phyloP scores from a whole-genome alignment of 2,113 vertebrate species.

The Leucopsar rothschildi region DNA sequence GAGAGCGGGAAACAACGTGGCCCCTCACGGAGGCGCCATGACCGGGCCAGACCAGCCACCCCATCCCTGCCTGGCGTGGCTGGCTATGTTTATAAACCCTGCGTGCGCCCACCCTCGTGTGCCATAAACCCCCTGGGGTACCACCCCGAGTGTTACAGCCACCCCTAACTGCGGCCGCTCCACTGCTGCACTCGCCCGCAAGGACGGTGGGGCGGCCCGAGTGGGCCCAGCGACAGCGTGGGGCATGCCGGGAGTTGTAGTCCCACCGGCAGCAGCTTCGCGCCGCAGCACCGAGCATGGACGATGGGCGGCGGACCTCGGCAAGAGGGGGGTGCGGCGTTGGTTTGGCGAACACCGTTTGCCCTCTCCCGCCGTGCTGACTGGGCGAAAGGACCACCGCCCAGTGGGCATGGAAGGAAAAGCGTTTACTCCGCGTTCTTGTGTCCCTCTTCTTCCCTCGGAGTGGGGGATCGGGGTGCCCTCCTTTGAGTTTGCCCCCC shows the following conservation, averaged over 20 bases:
- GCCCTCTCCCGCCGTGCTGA: accelerated
- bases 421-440: accelerated
- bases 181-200: not conserved
- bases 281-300: not conserved
- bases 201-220: not conserved
- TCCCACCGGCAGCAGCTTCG: not conserved
- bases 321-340: accelerated
- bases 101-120: accelerated
- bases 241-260: slow-evolving; percentile 28
- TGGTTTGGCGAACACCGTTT: not conserved
- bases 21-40: not conserved
- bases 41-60: accelerated
- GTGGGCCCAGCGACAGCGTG: accelerated
- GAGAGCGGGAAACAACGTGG: not conserved
- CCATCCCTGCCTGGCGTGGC: too few relatives aligned
- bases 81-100: accelerated
- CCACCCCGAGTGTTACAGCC: accelerated
- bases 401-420: accelerated
- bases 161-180: accelerated
- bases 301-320: not conserved
- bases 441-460: not conserved
- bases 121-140: accelerated
- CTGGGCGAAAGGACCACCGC: accelerated
- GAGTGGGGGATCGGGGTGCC: accelerated
- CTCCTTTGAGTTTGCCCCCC: too few relatives aligned